A percentile compares a stretch with the other conserved stretches of the same genome.
These are phyloP conservation scores for Drosophila punjabiensis DNA, from an alignment of 1,140 invertebrate genomes.

Conservation along the genomic window DNA sequence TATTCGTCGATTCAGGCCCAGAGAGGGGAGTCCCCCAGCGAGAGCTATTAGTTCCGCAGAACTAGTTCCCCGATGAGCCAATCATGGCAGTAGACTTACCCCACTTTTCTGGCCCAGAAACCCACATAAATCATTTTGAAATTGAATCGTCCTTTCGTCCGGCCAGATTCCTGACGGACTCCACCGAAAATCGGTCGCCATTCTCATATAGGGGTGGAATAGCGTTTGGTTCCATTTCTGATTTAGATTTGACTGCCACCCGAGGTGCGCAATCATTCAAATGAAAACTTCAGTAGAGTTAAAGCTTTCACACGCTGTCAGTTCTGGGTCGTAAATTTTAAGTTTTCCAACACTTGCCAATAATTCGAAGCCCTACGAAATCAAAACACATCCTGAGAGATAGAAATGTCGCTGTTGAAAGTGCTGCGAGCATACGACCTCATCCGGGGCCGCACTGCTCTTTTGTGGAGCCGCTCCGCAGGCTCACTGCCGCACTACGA, in stretches of 20 bases:
- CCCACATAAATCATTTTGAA: conserved; percentile 79
- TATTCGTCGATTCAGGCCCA: conserved; percentile 13
- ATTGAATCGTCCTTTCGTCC: conserved; percentile 53
- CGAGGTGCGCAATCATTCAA: conserved; percentile 27
- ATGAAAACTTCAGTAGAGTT: conserved; percentile 21
- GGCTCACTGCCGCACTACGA: conserved; percentile 86
- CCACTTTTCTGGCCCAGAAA: conserved; percentile 37
- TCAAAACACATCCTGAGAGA: not conserved
- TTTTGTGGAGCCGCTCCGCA: not conserved
- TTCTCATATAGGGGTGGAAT: not conserved
- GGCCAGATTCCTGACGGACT: conserved; percentile 30
- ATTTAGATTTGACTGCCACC: not conserved
- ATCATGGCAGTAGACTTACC: conserved; percentile 18
- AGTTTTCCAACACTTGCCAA: not conserved
- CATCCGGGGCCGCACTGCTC: not conserved
- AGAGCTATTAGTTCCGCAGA: conserved; percentile 22
- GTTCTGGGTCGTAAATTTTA: conserved; percentile 11
- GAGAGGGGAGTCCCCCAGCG: not conserved
- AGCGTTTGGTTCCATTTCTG: not conserved
- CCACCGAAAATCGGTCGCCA: not conserved
- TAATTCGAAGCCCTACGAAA: conserved; percentile 1
- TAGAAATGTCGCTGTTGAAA: conserved; percentile 45
- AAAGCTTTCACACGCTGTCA: conserved; percentile 38
- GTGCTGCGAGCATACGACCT: not conserved
- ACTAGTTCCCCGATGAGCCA: conserved; percentile 12